These are phyloP conservation scores for Eleutherodactylus coqui DNA, from an alignment of 2,797 vertebrate genomes.

Conservation along the genomic window DNA sequence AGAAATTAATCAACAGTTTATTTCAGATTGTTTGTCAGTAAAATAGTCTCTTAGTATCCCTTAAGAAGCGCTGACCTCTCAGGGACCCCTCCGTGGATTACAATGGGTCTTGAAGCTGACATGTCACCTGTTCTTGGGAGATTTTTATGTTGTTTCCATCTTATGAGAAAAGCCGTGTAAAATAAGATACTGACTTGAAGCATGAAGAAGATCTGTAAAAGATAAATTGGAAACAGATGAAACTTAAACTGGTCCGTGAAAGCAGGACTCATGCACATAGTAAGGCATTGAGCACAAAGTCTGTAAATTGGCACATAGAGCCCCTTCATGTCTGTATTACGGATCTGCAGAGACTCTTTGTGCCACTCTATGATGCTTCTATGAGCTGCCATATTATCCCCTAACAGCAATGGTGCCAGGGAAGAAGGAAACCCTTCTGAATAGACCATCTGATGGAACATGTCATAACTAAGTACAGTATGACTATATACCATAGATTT, in stretches of 20 bases:
- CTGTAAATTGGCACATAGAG: not conserved
- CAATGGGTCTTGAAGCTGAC: not conserved
- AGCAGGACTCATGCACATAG: not conserved
- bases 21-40: not conserved
- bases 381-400: too few relatives aligned
- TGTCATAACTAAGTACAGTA: too few relatives aligned
- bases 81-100: not conserved
- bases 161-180: not conserved
- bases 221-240: not conserved
- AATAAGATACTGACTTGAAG: not conserved
- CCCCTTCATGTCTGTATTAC: too few relatives aligned
- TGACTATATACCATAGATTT: too few relatives aligned
- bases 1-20: not conserved
- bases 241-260: too few relatives aligned
- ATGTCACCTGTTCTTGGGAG: conserved; percentile 7
- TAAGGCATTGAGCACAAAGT: not conserved
- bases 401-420: too few relatives aligned
- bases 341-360: too few relatives aligned
- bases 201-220: not conserved
- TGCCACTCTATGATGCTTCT: too few relatives aligned
- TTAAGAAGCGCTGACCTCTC: not conserved
- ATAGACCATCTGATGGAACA: too few relatives aligned
- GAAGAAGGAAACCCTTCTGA: too few relatives aligned
- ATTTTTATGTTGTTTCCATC: not conserved
- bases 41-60: not conserved